Conservation (phyloP, 2,113 vertebrate genomes). For the Equus quagga region DNA sequence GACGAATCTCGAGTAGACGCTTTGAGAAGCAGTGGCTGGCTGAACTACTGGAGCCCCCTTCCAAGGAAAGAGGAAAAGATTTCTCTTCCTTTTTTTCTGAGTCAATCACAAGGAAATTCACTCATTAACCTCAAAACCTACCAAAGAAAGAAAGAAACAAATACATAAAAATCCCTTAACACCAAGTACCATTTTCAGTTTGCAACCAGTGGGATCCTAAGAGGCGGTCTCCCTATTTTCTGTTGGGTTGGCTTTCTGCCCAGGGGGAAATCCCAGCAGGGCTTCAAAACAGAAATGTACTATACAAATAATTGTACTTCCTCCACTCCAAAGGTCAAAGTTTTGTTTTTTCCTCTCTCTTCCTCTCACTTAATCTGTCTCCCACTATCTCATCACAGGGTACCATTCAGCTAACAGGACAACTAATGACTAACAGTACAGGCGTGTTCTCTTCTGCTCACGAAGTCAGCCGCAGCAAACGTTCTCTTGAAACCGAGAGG, state of each 20-base stretch:
- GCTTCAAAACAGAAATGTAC: slow-evolving; percentile 58
- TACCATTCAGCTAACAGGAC: slow-evolving; percentile 21
- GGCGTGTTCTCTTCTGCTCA: slow-evolving; percentile 1
- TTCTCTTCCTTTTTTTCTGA: background rate
- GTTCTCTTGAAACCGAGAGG: slow-evolving; percentile 67
- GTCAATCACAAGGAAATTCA: background rate
- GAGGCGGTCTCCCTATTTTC: slow-evolving; percentile 40
- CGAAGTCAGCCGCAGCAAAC: slow-evolving; percentile 60
- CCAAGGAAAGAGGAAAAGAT: background rate
- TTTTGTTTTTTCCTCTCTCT: background rate
- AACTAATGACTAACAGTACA: background rate
- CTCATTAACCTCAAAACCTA: slow-evolving; percentile 38
- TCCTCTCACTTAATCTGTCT: background rate
- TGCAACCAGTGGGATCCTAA: background rate
- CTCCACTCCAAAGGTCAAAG: slow-evolving; percentile 72
- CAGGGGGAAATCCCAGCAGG: slow-evolving; percentile 60
- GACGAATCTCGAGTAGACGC: background rate
- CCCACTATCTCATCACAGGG: background rate
- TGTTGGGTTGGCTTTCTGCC: slow-evolving; percentile 46
- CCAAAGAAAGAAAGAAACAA: slow-evolving; percentile 23
- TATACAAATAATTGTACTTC: slow-evolving; percentile 61
- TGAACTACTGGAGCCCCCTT: background rate
- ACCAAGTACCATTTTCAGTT: background rate
- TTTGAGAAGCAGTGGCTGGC: background rate
- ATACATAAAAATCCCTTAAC: slow-evolving; percentile 30